Evolutionary conservation across 2,888 invertebrate genomes (phyloP), one percentile per base, ranked within the genome.

Genomic region (Caenorhabditis becei): DNA sequence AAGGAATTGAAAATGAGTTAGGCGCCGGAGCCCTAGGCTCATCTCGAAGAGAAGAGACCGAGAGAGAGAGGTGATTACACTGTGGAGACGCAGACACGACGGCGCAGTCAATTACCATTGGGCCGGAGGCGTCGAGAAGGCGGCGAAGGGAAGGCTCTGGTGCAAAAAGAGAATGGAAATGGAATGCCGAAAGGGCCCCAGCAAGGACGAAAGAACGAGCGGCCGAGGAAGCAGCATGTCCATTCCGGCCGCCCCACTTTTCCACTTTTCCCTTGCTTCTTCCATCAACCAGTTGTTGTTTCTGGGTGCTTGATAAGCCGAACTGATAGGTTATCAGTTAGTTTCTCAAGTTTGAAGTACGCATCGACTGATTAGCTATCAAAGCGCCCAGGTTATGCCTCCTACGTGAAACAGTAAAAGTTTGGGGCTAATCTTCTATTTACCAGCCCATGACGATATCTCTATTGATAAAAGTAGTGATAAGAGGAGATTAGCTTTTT

Each of bases 1-100:
- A 37, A 71, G 56, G 63, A 63, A 72, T 72, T 72, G 72, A 74
- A 74, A 74, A 74, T 74, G 72, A 74, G 72, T 74, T 74, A 74
- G 72, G 72, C 63, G 63, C 72, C 26, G 47, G 62, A 62, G 71
- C 71, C 71, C 35, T 0, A 5, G 71, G 63, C 71, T 72, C 63
- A 63, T 72, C 71, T 63, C 56, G 71, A 53, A 61, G 18, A 28
- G 8, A 53, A 24, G 11, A 37, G 44, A 56, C 41, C 32, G 54
- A 37, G 41, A 28, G 59, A 69, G 35, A 63, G 65, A 49, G 58
- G 72, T 74, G 72, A 74, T 74, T 74, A 74, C 49, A 41, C 47
- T 58, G 56, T 0, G 47, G 72, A 74, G 72, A 74, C 72, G 72
- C 47, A 70, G 70, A 72, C 14, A 53, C 37, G 2, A 8, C 16